Conservation (phyloP, 2,888 invertebrate species). For the Metacarcinus magister region DNA sequence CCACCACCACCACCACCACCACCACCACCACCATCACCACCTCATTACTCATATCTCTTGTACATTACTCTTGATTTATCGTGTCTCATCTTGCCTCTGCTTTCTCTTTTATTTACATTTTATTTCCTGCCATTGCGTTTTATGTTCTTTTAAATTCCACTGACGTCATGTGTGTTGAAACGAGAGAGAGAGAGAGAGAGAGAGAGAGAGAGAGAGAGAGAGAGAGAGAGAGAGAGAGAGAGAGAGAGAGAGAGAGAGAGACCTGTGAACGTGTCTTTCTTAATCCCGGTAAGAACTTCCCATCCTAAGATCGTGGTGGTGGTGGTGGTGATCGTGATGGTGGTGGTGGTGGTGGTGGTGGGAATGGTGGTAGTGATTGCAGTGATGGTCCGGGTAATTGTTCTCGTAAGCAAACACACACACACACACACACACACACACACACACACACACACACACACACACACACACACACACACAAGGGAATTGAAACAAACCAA, state of each 20-base stretch:
- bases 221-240: slow-evolving; percentile 15
- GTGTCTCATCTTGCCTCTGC: too few species aligned
- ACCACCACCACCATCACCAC: not conserved
- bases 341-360: not conserved
- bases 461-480: slow-evolving; percentile 44
- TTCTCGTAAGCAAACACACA: not conserved
- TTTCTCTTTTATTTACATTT: not conserved
- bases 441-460: slow-evolving; percentile 26
- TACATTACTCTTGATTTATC: not conserved
- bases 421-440: slow-evolving; percentile 26
- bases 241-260: slow-evolving; percentile 15
- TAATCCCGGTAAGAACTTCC: not conserved
- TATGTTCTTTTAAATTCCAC: not conserved
- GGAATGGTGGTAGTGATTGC: slow-evolving; percentile 26
- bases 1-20: not conserved
- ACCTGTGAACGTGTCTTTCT: not conserved
- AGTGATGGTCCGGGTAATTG: slow-evolving; percentile 11
- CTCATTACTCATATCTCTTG: not conserved
- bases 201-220: slow-evolving; percentile 18
- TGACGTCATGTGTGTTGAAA: not conserved
- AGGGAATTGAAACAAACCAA: not conserved
- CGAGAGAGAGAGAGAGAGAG: too few species aligned
- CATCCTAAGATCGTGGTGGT: not conserved
- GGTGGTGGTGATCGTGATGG: not conserved
- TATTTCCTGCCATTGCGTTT: not conserved